phyloP scores from a whole-genome alignment of 2,113 vertebrate genomes.

The Patagioenas fasciata region DNA sequence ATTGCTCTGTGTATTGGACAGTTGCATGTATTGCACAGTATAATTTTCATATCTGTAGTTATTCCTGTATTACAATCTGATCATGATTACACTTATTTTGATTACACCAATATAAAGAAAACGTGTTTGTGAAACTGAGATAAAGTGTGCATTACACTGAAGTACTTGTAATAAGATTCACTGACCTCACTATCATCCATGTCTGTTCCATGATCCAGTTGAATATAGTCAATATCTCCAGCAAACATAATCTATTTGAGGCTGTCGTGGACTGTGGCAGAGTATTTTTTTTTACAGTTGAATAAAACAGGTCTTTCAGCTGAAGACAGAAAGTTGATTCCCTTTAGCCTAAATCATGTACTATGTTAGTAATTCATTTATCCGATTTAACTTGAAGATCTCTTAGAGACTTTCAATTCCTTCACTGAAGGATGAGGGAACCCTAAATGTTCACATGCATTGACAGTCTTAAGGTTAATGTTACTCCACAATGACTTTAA shows the following conservation, averaged over 20 bases:
- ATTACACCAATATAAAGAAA: neutral
- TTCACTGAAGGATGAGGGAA: slow-evolving; percentile 78
- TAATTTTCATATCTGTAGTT: neutral
- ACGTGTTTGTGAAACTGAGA: neutral
- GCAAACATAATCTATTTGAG: slow-evolving; percentile 81
- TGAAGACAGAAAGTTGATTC: neutral
- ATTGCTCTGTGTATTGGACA: neutral
- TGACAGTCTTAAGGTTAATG: slow-evolving; percentile 79
- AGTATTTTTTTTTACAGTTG: slow-evolving; percentile 76
- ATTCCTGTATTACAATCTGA: neutral
- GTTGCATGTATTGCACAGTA: neutral
- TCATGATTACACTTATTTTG: neutral
- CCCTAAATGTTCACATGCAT: slow-evolving; percentile 75
- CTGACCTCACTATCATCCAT: slow-evolving; percentile 81
- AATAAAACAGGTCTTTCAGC: slow-evolving; percentile 76
- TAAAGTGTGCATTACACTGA: neutral
- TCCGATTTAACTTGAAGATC: neutral
- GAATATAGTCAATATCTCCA: slow-evolving; percentile 79
- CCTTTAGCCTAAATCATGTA: neutral
- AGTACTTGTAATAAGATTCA: neutral
- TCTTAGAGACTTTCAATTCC: slow-evolving; percentile 70
- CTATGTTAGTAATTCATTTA: neutral
- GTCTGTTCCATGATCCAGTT: slow-evolving; percentile 80
- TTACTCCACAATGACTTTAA: slow-evolving; percentile 75
- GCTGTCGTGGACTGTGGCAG: slow-evolving; percentile 61